These are phyloP conservation scores for Orussus abietinus DNA, from an alignment of 1,140 invertebrate genomes.

Conservation along the genomic window DNA sequence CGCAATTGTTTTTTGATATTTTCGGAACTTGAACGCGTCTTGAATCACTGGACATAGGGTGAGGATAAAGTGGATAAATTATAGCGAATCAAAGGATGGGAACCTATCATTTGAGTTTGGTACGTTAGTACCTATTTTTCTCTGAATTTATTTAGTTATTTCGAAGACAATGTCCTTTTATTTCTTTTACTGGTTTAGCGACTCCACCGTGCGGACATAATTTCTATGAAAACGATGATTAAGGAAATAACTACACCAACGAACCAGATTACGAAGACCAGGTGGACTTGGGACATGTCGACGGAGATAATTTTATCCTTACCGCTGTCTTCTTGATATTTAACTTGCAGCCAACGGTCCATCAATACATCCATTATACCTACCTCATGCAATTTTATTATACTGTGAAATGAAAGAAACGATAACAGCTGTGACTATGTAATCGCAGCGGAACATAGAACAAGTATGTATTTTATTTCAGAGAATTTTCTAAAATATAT, in stretches of 20 bases:
- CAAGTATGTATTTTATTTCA: not conserved
- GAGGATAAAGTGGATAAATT: too few species aligned
- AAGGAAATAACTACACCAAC: conserved; percentile 15
- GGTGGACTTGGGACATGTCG: conserved; percentile 22
- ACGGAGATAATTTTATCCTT: conserved; percentile 14
- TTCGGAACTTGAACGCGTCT: too few species aligned
- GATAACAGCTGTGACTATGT: not conserved
- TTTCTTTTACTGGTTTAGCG: too few species aligned
- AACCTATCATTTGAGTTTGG: too few species aligned
- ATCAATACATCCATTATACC: conserved; percentile 20
- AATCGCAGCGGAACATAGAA: not conserved
- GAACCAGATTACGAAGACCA: conserved; percentile 19
- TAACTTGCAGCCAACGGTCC: conserved; percentile 20
- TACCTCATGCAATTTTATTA: conserved; percentile 23
- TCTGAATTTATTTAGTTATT: too few species aligned
- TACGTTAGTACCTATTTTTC: too few species aligned
- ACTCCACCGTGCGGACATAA: too few species aligned
- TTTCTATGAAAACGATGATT: conserved; percentile 18
- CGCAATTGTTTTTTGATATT: too few species aligned
- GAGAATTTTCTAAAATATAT: not conserved
- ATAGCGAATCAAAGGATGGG: too few species aligned
- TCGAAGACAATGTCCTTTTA: too few species aligned
- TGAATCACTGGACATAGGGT: too few species aligned
- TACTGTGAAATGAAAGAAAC: conserved; percentile 13
- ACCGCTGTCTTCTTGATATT: not conserved